Conservation (phyloP, 2,113 vertebrate species). For the Scytalopus superciliaris region DNA sequence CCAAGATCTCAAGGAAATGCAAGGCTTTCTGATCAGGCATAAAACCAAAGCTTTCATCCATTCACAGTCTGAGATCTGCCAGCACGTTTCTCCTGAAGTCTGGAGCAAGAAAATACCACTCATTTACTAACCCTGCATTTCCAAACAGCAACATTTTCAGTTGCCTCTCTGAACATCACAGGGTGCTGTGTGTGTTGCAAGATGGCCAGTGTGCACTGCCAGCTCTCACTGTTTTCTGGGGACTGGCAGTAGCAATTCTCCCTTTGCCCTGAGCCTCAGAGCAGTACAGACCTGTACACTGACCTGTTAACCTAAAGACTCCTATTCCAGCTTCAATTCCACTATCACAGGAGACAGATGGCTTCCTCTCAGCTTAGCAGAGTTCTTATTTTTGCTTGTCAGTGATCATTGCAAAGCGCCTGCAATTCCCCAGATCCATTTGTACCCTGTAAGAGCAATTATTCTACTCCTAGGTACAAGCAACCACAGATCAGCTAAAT, state of each 20-base stretch:
- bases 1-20: not conserved
- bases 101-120: not conserved
- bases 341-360: not conserved
- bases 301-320: not conserved
- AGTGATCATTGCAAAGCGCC: not conserved
- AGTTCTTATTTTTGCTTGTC: not conserved
- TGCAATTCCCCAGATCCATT: not conserved
- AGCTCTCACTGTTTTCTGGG: not conserved
- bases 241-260: not conserved
- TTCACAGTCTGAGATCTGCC: not conserved
- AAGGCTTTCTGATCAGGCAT: not conserved
- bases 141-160: not conserved
- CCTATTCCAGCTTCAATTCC: not conserved
- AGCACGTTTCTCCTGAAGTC: not conserved
- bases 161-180: fast-evolving
- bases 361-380: not conserved
- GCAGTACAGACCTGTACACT: not conserved
- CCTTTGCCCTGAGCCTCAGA: not conserved
- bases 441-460: not conserved
- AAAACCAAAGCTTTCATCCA: not conserved
- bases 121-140: not conserved
- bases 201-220: fast-evolving
- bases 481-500: not conserved
- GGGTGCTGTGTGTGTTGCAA: not conserved
- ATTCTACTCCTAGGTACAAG: not conserved